Evolutionary conservation across 2,113 vertebrate genomes (phyloP).

Genomic region (Proterorhinus semilunaris): DNA sequence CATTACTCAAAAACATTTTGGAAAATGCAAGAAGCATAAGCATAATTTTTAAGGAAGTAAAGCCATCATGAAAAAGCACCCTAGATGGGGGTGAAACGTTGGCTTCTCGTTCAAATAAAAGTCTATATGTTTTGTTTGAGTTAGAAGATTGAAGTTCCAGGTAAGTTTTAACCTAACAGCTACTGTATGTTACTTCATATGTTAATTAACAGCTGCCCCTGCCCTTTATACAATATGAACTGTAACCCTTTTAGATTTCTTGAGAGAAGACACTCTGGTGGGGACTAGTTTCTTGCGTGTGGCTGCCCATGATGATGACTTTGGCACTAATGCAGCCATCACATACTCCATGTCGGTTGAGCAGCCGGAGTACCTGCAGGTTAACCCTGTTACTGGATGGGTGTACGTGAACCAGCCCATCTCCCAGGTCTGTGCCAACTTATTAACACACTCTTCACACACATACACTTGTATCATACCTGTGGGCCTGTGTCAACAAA

Average conservation of each 20-base stretch:
- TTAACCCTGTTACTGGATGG: slow-evolving; percentile 86
- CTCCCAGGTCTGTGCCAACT: slow-evolving; percentile 77
- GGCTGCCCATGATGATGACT: slow-evolving; percentile 85
- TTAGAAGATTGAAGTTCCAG: too few relatives aligned
- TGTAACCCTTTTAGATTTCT: slow-evolving; percentile 76
- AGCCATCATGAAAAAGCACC: too few relatives aligned
- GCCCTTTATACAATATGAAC: slow-evolving; percentile 7
- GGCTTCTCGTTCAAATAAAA: too few relatives aligned
- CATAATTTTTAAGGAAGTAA: neutral
- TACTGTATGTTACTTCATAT: neutral
- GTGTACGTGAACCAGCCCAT: slow-evolving; percentile 86
- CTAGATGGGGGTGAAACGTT: too few relatives aligned
- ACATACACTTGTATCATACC: slow-evolving; percentile 14
- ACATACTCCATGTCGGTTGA: slow-evolving; percentile 81
- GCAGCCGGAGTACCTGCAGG: slow-evolving; percentile 81
- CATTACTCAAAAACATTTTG: neutral
- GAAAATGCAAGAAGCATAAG: neutral
- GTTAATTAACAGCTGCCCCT: neutral
- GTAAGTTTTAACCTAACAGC: too few relatives aligned
- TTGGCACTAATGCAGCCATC: slow-evolving; percentile 82
- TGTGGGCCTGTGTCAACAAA: slow-evolving; percentile 50
- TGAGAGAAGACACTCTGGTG: slow-evolving; percentile 84
- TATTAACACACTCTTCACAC: slow-evolving; percentile 4
- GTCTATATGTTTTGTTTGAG: too few relatives aligned
- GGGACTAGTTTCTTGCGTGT: slow-evolving; percentile 88